Evolutionary conservation across 1,140 invertebrate species (phyloP).

Genomic region (Scaptomyza montana): DNA sequence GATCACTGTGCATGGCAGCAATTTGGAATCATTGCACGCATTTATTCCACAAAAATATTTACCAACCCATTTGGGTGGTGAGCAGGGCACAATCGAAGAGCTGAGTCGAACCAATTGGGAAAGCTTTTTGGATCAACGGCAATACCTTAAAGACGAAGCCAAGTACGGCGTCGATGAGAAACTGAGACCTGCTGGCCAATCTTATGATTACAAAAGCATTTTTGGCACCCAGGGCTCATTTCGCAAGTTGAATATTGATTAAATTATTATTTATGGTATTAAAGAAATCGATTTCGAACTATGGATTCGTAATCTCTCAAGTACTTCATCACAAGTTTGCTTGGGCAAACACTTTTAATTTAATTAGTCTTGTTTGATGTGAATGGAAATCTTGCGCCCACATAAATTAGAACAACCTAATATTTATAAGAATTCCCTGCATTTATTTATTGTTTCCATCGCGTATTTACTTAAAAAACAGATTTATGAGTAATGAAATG

Average conservation of each 20-base stretch:
- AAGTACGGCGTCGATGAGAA: conserved; percentile 85
- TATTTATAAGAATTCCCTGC: conserved; percentile 28
- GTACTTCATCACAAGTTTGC: too few species aligned
- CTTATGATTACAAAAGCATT: conserved; percentile 84
- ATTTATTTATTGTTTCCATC: conserved; percentile 3
- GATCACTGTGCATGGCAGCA: conserved; percentile 76
- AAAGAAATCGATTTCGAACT: background rate
- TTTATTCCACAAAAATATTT: conserved; percentile 84
- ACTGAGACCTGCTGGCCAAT: conserved; percentile 84
- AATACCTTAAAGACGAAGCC: conserved; percentile 85
- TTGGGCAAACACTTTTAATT: background rate
- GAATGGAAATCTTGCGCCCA: background rate
- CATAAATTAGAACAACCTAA: background rate
- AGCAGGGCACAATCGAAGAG: conserved; percentile 83
- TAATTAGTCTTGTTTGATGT: conserved; percentile 4
- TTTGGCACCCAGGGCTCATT: conserved; percentile 87
- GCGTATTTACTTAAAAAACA: conserved; percentile 15
- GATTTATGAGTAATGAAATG: conserved; percentile 3
- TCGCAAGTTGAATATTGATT: conserved; percentile 83
- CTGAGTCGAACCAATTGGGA: conserved; percentile 84
- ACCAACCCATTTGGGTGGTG: conserved; percentile 85
- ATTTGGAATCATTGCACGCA: conserved; percentile 84
- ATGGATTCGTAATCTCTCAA: too few species aligned
- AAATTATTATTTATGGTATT: background rate
- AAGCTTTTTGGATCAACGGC: conserved; percentile 84